Evolutionary conservation across 2,888 invertebrate species (phyloP), one percentile per base, ranked within the genome.

Genomic region (Melanostoma scalare): DNA sequence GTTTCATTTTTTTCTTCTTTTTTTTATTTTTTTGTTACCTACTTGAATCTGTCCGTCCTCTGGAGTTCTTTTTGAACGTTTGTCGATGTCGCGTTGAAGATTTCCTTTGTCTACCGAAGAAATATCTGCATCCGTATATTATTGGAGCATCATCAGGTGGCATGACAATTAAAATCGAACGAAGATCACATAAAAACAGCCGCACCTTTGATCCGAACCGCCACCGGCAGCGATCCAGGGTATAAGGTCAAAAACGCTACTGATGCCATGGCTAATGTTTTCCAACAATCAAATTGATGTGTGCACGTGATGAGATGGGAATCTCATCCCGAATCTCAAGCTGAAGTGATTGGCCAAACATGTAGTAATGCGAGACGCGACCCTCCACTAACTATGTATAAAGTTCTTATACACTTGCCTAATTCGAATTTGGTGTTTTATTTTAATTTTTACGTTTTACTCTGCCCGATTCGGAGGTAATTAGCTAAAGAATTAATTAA

Each of bases 161-260:
- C 87, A 87, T 87, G 87, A 87, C 87, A 87, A 87, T 87, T 87
- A 87, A 87, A 87, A 87, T 82, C 77, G 82, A 72, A 75, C 73
- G 52, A 71, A 85, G 77, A 85, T 74, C 77, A 82, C 82, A 77
- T 65, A 74, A 74, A 60, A 77, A 74, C 53, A 56, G 82, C 81
- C 84, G 84, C 68, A 56, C 68, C 80, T 85, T 85, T 85, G 85
- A 85, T 85, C 72, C 55, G 20, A 44, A 73, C 85, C 80, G 85
- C 67, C 74, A 61, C 20, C 69, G 58, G 42, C 65, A 60, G 44
- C 53, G 50, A 42, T 42, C 6, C 35, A 30, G 53, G 52, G 53
- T 38, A 44, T 33, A 38, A 55, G 55, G 67, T 36, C 38, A 50
- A 67, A 35, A 69, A 65, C 52, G 69, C 69, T 84, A 60, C 74